Evolutionary conservation across 2,888 invertebrate genomes (phyloP).

Genomic region (Incurvaria masculella): DNA sequence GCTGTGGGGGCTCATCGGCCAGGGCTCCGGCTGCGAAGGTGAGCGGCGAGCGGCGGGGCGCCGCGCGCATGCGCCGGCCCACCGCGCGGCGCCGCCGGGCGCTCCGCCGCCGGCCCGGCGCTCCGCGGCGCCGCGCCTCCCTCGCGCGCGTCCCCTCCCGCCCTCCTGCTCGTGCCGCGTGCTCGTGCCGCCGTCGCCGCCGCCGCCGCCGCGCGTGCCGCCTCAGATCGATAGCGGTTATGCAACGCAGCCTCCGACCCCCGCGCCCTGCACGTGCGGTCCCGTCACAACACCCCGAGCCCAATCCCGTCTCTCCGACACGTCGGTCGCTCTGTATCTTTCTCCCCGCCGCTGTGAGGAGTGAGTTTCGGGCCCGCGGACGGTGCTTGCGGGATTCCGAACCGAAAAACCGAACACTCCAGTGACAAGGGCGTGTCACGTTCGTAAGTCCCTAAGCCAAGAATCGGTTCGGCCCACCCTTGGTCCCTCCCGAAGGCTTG

Average conservation of each 20-base stretch:
- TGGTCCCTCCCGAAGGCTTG: no score
- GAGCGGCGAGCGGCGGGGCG: conserved; percentile 32
- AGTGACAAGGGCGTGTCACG: no score
- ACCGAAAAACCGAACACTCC: no score
- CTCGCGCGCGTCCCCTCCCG: conserved; percentile 21
- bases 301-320: not conserved
- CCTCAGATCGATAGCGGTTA: not conserved
- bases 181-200: no score
- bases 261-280: no score
- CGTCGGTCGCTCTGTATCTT: not conserved
- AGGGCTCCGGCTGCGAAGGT: conserved; percentile 99
- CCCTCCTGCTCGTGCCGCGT: not conserved
- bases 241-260: not conserved
- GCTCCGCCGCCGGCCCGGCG: conserved; percentile 49
- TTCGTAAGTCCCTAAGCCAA: no score
- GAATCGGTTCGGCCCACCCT: no score
- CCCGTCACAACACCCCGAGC: not conserved
- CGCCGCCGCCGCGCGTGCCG: not conserved
- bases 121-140: conserved; percentile 24
- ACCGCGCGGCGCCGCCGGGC: conserved; percentile 17
- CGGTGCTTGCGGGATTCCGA: no score
- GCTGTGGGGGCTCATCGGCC: conserved; percentile 99
- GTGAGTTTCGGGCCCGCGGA: no score
- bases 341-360: not conserved
- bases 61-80: conserved; percentile 11